phyloP scores from a whole-genome alignment of 2,113 vertebrate species.

The Osmerus mordax region DNA sequence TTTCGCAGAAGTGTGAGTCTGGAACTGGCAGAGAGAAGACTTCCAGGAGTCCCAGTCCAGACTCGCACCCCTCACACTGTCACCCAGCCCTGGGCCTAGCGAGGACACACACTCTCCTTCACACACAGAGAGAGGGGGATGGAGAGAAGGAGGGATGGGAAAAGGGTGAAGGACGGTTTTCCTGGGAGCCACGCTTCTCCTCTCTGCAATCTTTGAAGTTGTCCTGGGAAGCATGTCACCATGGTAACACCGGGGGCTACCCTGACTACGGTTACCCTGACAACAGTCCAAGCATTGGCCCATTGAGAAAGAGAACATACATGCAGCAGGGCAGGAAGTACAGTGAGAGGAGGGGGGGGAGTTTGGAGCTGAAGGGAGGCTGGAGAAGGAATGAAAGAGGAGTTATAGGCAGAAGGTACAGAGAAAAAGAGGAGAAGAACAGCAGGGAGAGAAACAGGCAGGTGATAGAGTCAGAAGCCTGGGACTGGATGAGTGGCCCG shows the following conservation, averaged over 20 bases:
- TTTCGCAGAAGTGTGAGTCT: conserved; percentile 52
- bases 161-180: conserved; percentile 34
- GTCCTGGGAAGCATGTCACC: conserved; percentile 69
- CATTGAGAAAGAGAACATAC: conserved; percentile 58
- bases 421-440: conserved; percentile 13
- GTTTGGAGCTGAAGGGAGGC: conserved; percentile 36
- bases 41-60: conserved; percentile 46
- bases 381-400: conserved; percentile 11
- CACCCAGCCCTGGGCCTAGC: conserved; percentile 45
- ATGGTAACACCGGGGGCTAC: conserved; percentile 70
- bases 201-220: conserved; percentile 56
- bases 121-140: conserved; percentile 42
- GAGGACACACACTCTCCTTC: conserved; percentile 35
- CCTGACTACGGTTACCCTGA: conserved; percentile 70
- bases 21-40: conserved; percentile 57
- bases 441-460: background rate
- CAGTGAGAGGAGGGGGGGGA: conserved; percentile 44
- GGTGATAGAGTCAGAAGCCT: conserved; percentile 46
- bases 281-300: conserved; percentile 61
- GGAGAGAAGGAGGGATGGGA: conserved; percentile 32
- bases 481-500: conserved; percentile 53
- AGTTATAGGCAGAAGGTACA: conserved; percentile 31
- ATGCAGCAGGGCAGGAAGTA: conserved; percentile 59
- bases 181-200: conserved; percentile 61
- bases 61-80: conserved; percentile 32